These are phyloP conservation scores for Nematopogon swammerdamellus DNA, from an alignment of 2,888 invertebrate genomes.

Conservation along the genomic window DNA sequence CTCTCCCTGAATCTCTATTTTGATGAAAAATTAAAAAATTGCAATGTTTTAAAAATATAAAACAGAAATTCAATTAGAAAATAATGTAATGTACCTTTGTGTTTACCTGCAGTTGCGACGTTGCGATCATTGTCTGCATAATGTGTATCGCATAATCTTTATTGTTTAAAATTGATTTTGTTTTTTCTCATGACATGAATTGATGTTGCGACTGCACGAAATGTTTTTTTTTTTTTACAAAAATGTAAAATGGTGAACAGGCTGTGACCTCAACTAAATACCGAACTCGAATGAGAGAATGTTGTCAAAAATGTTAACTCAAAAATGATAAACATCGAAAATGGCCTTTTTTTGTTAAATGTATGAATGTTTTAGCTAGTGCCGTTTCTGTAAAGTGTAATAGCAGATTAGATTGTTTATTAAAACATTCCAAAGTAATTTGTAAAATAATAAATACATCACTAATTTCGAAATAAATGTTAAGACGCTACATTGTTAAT, in stretches of 20 bases:
- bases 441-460: conserved; percentile 55
- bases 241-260: conserved; percentile 39
- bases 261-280: conserved; percentile 18
- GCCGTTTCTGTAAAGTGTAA: neutral
- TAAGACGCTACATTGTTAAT: conserved; percentile 57
- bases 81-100: too few species aligned
- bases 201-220: conserved; percentile 12
- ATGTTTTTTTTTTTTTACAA: conserved; percentile 20
- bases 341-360: neutral
- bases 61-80: too few species aligned
- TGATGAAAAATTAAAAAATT: neutral
- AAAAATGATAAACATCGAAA: neutral
- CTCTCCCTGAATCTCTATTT: neutral
- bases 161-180: too few species aligned
- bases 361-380: neutral
- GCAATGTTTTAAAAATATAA: neutral
- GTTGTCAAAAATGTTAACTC: neutral
- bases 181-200: conserved; percentile 37
- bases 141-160: too few species aligned
- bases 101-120: too few species aligned
- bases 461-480: conserved; percentile 55
- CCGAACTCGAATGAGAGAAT: neutral
- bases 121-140: too few species aligned
- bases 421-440: conserved; percentile 56
- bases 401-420: conserved; percentile 45